Percentiles rank a stretch among this genome's conserved stretches.
phyloP scores from a whole-genome alignment of 2,113 vertebrate species.

The Actenoides hombroni region DNA sequence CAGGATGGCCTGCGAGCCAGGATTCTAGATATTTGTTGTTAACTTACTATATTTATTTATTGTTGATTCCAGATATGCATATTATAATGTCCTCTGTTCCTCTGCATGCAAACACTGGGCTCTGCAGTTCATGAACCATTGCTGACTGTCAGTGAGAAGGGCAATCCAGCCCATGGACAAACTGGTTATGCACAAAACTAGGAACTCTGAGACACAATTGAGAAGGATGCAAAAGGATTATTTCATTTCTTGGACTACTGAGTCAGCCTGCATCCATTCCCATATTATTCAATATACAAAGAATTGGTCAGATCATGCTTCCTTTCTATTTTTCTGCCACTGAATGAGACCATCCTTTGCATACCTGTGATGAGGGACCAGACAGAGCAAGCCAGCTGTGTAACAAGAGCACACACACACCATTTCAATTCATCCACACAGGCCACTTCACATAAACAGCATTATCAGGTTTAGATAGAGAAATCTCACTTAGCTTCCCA shows the following conservation, averaged over 20 bases:
- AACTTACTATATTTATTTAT: neutral
- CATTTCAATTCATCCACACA: neutral
- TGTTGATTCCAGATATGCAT: neutral
- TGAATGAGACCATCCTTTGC: accelerated
- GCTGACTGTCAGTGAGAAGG: neutral
- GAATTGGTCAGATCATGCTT: neutral
- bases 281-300: neutral
- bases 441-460: neutral
- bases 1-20: neutral
- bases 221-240: neutral
- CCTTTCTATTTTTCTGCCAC: neutral
- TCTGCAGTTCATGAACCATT: neutral
- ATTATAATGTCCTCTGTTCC: neutral
- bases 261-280: neutral
- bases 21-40: neutral
- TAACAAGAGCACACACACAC: neutral
- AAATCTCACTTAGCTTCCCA: neutral
- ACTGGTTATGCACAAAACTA: neutral
- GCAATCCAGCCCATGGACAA: neutral
- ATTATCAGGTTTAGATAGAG: neutral
- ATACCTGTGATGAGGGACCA: neutral
- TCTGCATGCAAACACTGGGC: neutral
- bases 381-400: neutral
- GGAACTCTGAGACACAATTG: neutral
- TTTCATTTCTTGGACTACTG: neutral